Percentiles rank a stretch among this genome's conserved stretches.
These are phyloP conservation scores for Limanda limanda DNA, from an alignment of 2,113 vertebrate species.

Conservation along the genomic window DNA sequence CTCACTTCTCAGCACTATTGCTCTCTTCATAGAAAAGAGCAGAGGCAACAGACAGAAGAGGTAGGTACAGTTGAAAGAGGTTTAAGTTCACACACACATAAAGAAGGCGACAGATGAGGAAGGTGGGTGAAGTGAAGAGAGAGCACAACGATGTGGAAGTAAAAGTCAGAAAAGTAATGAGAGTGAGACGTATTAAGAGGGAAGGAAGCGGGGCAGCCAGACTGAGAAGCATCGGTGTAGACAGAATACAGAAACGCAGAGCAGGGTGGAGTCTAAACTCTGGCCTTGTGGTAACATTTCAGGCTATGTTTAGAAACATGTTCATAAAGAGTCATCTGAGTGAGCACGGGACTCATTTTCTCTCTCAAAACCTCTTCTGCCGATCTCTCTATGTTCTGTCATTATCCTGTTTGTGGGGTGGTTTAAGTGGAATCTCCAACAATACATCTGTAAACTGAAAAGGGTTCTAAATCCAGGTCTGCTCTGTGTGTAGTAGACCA, in stretches of 20 bases:
- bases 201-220: slow-evolving; percentile 40
- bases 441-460: slow-evolving; percentile 12
- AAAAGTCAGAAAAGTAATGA: slow-evolving; percentile 32
- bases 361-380: slow-evolving; percentile 35
- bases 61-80: slow-evolving; percentile 1
- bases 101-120: not conserved
- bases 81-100: not conserved
- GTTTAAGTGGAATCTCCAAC: slow-evolving; percentile 32
- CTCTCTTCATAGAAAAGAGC: slow-evolving; percentile 21
- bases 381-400: slow-evolving; percentile 54
- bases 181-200: slow-evolving; percentile 26
- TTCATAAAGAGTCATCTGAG: slow-evolving; percentile 66
- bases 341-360: slow-evolving; percentile 41
- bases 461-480: slow-evolving; percentile 1
- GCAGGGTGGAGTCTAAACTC: slow-evolving; percentile 67
- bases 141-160: slow-evolving; percentile 5
- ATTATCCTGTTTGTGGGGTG: slow-evolving; percentile 66
- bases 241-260: slow-evolving; percentile 43
- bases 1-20: slow-evolving; percentile 12
- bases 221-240: slow-evolving; percentile 40
- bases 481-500: not conserved
- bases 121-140: slow-evolving; percentile 11
- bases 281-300: slow-evolving; percentile 67
- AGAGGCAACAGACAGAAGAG: slow-evolving; percentile 2
- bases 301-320: slow-evolving; percentile 63